Evolutionary conservation across 1,140 invertebrate species (phyloP).

Genomic region (Drosophila sulfurigaster): DNA sequence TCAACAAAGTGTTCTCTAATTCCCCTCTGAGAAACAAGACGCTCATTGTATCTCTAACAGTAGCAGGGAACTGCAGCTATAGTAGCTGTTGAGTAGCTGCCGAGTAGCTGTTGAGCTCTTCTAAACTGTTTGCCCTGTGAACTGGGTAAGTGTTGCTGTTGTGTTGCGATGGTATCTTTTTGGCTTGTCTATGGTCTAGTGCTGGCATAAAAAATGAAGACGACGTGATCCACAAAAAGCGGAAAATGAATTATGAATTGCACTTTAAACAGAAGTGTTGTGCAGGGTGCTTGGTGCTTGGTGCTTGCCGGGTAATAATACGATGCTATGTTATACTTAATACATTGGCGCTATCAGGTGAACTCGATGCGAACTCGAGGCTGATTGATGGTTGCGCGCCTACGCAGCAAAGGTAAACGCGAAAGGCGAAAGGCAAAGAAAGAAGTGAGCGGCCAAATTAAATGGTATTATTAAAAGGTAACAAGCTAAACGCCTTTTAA

Average conservation of each 20-base stretch:
- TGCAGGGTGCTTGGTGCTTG: slow-evolving; percentile 15
- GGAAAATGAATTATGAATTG: slow-evolving; percentile 76
- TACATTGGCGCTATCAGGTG: slow-evolving; percentile 57
- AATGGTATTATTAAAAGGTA: slow-evolving; percentile 83
- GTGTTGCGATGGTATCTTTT: slow-evolving; percentile 36
- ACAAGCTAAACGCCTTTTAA: slow-evolving; percentile 82
- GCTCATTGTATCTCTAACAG: background rate
- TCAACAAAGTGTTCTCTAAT: background rate
- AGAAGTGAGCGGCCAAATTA: slow-evolving; percentile 66
- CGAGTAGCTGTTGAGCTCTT: slow-evolving; percentile 1
- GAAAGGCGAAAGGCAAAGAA: too few relatives aligned
- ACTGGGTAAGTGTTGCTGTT: background rate
- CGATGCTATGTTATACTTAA: background rate
- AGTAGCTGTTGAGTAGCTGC: slow-evolving; percentile 3
- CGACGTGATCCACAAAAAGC: slow-evolving; percentile 66
- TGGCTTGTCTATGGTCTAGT: slow-evolving; percentile 54
- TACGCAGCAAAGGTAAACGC: slow-evolving; percentile 54
- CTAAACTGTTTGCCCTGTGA: background rate
- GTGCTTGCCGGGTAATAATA: background rate
- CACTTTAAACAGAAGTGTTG: slow-evolving; percentile 32
- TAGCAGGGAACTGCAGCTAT: background rate
- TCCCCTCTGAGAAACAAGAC: background rate
- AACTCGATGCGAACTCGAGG: slow-evolving; percentile 28
- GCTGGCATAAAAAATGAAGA: slow-evolving; percentile 68
- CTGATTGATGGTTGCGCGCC: slow-evolving; percentile 79